These are phyloP conservation scores for Rotaria macrura DNA, from an alignment of 2,888 invertebrate genomes.

Conservation along the genomic window DNA sequence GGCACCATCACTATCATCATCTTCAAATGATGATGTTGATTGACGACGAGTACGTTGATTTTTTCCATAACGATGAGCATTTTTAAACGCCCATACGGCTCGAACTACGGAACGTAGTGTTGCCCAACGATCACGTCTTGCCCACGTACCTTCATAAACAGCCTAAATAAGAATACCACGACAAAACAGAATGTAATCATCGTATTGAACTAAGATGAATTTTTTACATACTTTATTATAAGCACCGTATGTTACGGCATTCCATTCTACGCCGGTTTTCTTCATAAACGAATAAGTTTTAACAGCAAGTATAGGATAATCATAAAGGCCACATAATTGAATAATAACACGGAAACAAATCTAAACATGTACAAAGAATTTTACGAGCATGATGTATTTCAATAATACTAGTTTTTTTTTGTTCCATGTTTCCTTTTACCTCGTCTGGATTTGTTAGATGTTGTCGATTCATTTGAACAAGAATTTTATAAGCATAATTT, in stretches of 20 bases:
- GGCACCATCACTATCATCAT: not conserved
- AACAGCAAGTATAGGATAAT: slow-evolving; percentile 83
- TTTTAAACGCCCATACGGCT: not conserved
- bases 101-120: not conserved
- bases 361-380: slow-evolving; percentile 41
- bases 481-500: slow-evolving; percentile 64
- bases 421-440: slow-evolving; percentile 50
- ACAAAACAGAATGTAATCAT: too few species aligned
- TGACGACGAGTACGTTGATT: not conserved
- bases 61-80: not conserved
- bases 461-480: slow-evolving; percentile 74
- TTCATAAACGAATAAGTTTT: slow-evolving; percentile 59
- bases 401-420: too few species aligned
- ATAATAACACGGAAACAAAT: slow-evolving; percentile 95
- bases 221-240: slow-evolving; percentile 57
- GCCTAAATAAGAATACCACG: not conserved
- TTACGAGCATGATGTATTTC: not conserved
- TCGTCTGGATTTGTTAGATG: slow-evolving; percentile 76
- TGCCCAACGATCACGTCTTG: slow-evolving; percentile 18
- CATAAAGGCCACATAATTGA: slow-evolving; percentile 89
- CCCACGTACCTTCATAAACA: slow-evolving; percentile 16
- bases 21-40: not conserved
- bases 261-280: slow-evolving; percentile 79
- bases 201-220: too few species aligned
- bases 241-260: slow-evolving; percentile 90